Conservation (phyloP, 2,888 invertebrate genomes). For the Sesamia inferens region DNA sequence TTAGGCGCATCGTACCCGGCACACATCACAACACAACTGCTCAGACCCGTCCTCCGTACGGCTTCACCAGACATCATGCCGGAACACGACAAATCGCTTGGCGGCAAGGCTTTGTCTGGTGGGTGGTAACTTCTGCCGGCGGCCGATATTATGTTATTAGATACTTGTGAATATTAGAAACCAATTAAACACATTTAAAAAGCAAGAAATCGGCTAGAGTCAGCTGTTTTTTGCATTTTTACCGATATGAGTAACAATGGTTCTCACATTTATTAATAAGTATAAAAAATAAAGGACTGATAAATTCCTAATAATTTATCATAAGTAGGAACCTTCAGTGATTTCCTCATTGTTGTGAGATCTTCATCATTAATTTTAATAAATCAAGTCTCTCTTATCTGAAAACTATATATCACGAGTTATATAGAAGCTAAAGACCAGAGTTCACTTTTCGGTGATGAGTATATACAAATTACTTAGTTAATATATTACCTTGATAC, state of each 20-base stretch:
- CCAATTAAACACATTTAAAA: background rate
- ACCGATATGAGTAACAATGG: background rate
- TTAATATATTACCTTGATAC: constrained; percentile 1
- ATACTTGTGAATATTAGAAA: background rate
- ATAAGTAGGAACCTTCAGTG: background rate
- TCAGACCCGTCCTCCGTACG: too few relatives aligned
- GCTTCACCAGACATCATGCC: too few relatives aligned
- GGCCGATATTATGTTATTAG: too few relatives aligned
- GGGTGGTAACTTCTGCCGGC: too few relatives aligned
- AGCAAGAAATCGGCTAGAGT: too few relatives aligned
- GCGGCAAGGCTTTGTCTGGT: too few relatives aligned
- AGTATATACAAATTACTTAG: constrained; percentile 50
- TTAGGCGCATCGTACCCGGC: too few relatives aligned
- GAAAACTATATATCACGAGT: background rate
- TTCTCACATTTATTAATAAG: background rate
- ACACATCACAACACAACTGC: too few relatives aligned
- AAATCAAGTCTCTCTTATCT: background rate
- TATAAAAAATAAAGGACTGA: background rate
- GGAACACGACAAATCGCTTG: too few relatives aligned
- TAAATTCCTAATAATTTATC: background rate
- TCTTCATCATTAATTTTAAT: background rate
- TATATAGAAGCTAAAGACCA: constrained; percentile 46
- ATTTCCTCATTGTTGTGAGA: background rate
- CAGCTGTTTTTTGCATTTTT: background rate
- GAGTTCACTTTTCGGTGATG: constrained; percentile 13